phyloP scores from a whole-genome alignment of 2,113 vertebrate species.

The Bombycilla garrulus region DNA sequence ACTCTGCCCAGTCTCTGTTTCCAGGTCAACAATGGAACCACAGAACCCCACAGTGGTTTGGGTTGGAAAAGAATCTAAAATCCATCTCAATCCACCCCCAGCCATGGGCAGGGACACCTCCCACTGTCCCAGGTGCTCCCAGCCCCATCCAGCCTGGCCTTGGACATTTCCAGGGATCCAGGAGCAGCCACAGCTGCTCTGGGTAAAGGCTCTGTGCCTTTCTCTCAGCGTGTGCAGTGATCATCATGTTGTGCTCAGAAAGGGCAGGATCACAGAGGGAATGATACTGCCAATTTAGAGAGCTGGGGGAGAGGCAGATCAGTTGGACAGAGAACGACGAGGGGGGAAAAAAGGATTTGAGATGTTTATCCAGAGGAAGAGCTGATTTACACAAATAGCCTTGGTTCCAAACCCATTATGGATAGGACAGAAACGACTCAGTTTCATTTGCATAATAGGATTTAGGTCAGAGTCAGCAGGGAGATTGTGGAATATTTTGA shows the following conservation, averaged over 20 bases:
- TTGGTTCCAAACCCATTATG: not conserved
- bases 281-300: not conserved
- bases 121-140: not conserved
- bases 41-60: not conserved
- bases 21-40: too few relatives aligned
- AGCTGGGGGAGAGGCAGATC: not conserved
- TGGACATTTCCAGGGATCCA: not conserved
- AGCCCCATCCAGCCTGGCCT: not conserved
- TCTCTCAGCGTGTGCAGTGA: not conserved
- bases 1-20: too few relatives aligned
- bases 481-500: not conserved
- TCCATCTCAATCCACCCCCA: not conserved
- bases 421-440: not conserved
- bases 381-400: not conserved
- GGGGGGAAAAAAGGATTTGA: not conserved
- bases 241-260: not conserved
- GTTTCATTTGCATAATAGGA: not conserved
- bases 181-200: not conserved
- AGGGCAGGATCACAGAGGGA: not conserved
- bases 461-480: not conserved
- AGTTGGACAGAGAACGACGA: not conserved
- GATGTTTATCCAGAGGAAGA: not conserved
- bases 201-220: not conserved
- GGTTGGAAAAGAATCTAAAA: not conserved
- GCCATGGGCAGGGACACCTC: not conserved